These are phyloP conservation scores for Camponotus pennsylvanicus DNA, from an alignment of 1,140 invertebrate species.

Conservation along the genomic window DNA sequence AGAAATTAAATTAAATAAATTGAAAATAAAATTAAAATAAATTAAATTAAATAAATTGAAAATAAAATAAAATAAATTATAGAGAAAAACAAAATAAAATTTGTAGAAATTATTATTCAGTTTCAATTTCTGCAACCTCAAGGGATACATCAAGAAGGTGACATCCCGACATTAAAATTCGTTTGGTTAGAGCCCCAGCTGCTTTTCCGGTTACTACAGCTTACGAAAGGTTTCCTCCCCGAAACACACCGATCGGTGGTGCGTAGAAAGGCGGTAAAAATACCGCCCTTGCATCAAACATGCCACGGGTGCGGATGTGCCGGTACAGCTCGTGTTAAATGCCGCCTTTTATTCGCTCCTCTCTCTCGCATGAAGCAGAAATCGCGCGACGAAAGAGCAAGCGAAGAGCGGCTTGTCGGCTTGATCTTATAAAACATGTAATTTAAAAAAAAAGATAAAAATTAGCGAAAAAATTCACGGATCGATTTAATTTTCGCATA, in stretches of 20 bases:
- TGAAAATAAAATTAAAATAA: no score
- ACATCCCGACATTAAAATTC: background rate
- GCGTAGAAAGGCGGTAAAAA: conserved; percentile 41
- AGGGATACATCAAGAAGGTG: background rate
- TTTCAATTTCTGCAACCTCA: background rate
- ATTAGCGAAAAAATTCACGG: no score
- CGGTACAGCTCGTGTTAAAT: conserved; percentile 28
- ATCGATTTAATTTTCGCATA: no score
- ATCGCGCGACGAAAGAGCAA: conserved; percentile 33
- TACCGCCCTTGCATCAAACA: conserved; percentile 46
- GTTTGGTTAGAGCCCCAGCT: conserved; percentile 12
- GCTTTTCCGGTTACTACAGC: conserved; percentile 21
- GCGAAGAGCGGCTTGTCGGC: background rate
- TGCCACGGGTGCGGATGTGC: conserved; percentile 30
- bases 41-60: no score
- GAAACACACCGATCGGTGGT: background rate
- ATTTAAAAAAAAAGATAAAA: no score
- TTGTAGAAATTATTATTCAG: no score
- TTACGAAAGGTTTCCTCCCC: conserved; percentile 6
- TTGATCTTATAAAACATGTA: background rate
- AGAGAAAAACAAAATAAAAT: no score
- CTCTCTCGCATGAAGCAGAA: conserved; percentile 10
- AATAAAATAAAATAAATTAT: no score
- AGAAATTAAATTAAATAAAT: no score
- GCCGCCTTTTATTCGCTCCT: conserved; percentile 51